These are phyloP conservation scores for Labia minor DNA, from an alignment of 2,888 invertebrate species.

Conservation along the genomic window DNA sequence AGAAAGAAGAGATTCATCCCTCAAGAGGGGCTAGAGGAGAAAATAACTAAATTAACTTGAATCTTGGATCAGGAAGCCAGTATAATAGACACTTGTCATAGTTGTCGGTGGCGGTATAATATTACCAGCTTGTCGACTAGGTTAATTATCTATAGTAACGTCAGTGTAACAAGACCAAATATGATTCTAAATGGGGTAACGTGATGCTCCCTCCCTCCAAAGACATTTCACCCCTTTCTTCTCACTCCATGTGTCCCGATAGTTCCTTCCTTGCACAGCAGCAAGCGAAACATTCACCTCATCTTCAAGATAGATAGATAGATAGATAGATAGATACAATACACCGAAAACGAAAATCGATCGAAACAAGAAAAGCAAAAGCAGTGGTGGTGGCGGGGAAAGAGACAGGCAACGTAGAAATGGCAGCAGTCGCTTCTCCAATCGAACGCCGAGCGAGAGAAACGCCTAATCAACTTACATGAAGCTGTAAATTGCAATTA, in stretches of 20 bases:
- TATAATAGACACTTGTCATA: conserved; percentile 13
- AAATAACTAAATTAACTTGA: not conserved
- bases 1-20: no score
- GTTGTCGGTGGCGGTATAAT: conserved; percentile 7
- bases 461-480: not conserved
- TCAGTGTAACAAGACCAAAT: not conserved
- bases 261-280: not conserved
- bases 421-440: no score
- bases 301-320: no score
- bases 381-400: not conserved
- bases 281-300: no score
- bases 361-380: not conserved
- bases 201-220: not conserved
- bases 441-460: not conserved
- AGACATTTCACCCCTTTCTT: no score
- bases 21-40: not conserved
- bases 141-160: not conserved
- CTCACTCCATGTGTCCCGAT: not conserved
- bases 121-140: conserved; percentile 2
- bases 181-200: not conserved
- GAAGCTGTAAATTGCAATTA: not conserved
- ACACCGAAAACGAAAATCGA: no score
- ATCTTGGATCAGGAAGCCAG: not conserved
- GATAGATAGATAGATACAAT: no score
- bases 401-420: not conserved